Base-by-base conservation (phyloP, 2,888 invertebrate genomes). In the Isotomurus palustris region DNA sequence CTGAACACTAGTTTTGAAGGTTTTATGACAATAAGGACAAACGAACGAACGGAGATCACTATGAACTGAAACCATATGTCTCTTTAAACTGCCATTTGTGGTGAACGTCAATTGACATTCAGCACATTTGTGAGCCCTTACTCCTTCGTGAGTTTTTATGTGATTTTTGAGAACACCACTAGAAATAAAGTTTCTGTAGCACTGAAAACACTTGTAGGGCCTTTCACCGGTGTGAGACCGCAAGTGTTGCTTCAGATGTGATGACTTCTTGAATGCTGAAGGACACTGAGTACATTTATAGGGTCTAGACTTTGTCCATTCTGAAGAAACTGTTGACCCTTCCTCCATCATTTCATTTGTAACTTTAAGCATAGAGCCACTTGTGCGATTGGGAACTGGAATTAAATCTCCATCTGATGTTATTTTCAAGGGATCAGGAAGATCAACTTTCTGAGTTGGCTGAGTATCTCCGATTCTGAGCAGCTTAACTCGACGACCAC, bases 1-100 rank as follows among this genome's bases (percentile, higher is more conserved):
- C 71, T 81, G 79, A 21, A 80, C 78, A 14, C 78, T 74, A 2
- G 80, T 80, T 73, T 82, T 83, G 72, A 82, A 84, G 8, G 77
- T 77, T 69, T 81, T 81, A 61, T 77, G 77, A 71, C 83, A 84
- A 71, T 82, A 82, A 0, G 82, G 82, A 72, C 84, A 84, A 74
- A 79, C 76, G 70, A 76, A 82, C 1, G 80, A 80, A 52, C 78
- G 75, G 38, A 73, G 73, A 52, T 75, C 75, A 21, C 75, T 75
- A 68, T 78, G 78, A n/a, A 76, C 77, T n/a, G n/a, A n/a, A 2
- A 76, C 76, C 75, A 77, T 76, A 71, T 81, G 81, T 10, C 80
- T 73, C 62, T 78, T 77, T 35, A 81, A 72, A 66, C 80, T 81
- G 25, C 80, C 79, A 61, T 78, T 80, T 0, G 82, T 81, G 1